These are phyloP conservation scores for Pegoplata infirma DNA, from an alignment of 2,888 invertebrate genomes.

Conservation along the genomic window DNA sequence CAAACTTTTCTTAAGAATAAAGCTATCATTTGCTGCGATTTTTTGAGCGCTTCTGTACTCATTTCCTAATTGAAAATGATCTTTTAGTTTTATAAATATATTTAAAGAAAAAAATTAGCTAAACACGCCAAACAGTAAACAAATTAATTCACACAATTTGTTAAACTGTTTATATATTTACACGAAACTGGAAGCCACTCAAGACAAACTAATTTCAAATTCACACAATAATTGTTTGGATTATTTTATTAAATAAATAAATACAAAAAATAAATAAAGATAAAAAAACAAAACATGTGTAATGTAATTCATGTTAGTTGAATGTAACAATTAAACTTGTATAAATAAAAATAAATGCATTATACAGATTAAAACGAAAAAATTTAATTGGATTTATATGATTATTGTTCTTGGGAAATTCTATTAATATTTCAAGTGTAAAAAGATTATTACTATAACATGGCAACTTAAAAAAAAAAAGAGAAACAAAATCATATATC, in stretches of 20 bases:
- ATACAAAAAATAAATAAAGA: background rate
- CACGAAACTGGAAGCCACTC: background rate
- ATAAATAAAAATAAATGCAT: background rate
- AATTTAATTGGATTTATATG: background rate
- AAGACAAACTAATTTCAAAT: background rate
- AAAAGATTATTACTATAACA: too few relatives aligned
- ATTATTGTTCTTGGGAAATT: background rate
- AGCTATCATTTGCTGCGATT: too few relatives aligned
- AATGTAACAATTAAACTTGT: background rate
- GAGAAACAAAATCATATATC: too few relatives aligned
- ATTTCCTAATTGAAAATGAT: too few relatives aligned
- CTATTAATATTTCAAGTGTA: too few relatives aligned
- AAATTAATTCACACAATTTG: background rate
- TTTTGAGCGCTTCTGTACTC: too few relatives aligned
- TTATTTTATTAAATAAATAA: background rate
- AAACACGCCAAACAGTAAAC: background rate
- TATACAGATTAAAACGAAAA: background rate
- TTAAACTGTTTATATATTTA: background rate
- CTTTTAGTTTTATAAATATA: too few relatives aligned
- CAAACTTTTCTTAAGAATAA: too few relatives aligned
- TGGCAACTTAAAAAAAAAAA: too few relatives aligned
- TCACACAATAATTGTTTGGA: background rate
- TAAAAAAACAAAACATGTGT: too few relatives aligned
- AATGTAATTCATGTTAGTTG: background rate
- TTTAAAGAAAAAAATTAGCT: background rate